A percentile compares a stretch with the other conserved stretches of the same genome.
phyloP scores from a whole-genome alignment of 2,888 invertebrate genomes.

The Acrocera orbiculus region DNA sequence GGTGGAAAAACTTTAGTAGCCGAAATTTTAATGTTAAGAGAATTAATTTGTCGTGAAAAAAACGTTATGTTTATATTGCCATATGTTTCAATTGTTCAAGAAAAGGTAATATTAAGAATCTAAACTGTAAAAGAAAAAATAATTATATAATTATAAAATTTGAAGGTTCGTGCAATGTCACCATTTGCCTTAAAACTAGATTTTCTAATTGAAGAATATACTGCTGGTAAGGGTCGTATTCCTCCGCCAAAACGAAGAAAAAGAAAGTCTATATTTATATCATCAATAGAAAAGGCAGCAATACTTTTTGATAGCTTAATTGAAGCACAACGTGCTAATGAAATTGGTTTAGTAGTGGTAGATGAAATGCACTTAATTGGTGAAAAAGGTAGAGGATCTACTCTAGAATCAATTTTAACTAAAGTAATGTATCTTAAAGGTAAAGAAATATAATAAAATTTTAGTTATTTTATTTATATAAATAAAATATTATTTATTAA shows the following conservation, averaged over 20 bases:
- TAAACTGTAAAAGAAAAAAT: not conserved
- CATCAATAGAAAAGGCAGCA: slow-evolving; percentile 89
- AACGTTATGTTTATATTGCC: slow-evolving; percentile 84
- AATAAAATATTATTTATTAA: slow-evolving; percentile 5
- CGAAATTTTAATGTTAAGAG: slow-evolving; percentile 79
- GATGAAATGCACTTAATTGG: slow-evolving; percentile 92
- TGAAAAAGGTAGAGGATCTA: slow-evolving; percentile 68
- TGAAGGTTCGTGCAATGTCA: slow-evolving; percentile 37
- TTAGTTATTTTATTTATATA: not conserved
- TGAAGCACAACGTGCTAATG: slow-evolving; percentile 52
- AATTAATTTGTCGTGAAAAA: slow-evolving; percentile 59
- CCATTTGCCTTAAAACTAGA: slow-evolving; percentile 74
- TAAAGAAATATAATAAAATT: slow-evolving; percentile 23
- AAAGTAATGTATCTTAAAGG: slow-evolving; percentile 56
- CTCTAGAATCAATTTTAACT: slow-evolving; percentile 65
- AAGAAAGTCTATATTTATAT: slow-evolving; percentile 68
- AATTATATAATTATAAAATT: not conserved
- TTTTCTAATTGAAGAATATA: slow-evolving; percentile 90
- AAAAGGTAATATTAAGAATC: slow-evolving; percentile 66
- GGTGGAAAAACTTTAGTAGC: slow-evolving; percentile 96
- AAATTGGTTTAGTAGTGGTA: slow-evolving; percentile 63
- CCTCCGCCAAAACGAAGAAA: slow-evolving; percentile 59
- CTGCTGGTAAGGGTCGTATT: slow-evolving; percentile 77
- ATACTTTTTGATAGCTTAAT: slow-evolving; percentile 72
- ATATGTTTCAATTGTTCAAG: slow-evolving; percentile 92